Conservation (phyloP, 1,140 invertebrate species). For the Listronotus bonariensis region DNA sequence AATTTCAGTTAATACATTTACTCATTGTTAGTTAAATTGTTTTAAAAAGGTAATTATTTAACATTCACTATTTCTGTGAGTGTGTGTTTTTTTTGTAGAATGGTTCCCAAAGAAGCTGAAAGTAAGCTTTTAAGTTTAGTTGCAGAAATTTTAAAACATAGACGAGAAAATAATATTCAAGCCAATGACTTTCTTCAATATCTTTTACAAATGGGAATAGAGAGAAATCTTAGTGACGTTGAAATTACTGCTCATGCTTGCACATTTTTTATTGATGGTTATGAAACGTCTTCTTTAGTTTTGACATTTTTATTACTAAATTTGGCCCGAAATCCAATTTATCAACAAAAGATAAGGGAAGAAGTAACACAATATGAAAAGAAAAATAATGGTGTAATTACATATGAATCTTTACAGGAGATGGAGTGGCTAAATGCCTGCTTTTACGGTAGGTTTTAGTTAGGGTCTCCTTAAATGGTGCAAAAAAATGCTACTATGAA, state of each 20-base stretch:
- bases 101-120: constrained; percentile 6
- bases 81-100: neutral
- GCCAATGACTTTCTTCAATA: constrained; percentile 30
- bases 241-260: constrained; percentile 14
- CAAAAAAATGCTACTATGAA: too few species aligned
- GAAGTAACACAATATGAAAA: constrained; percentile 17
- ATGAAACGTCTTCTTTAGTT: constrained; percentile 27
- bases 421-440: constrained; percentile 30
- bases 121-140: constrained; percentile 5
- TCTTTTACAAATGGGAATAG: constrained; percentile 12
- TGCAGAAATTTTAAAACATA: constrained; percentile 6
- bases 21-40: too few species aligned
- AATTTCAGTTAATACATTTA: too few species aligned
- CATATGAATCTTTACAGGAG: constrained; percentile 29
- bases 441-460: constrained; percentile 20
- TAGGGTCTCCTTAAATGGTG: too few species aligned
- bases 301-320: constrained; percentile 16
- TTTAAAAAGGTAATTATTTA: neutral
- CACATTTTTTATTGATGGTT: constrained; percentile 32
- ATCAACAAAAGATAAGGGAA: constrained; percentile 27
- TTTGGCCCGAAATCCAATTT: constrained; percentile 19
- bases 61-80: neutral
- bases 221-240: constrained; percentile 1
- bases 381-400: constrained; percentile 20
- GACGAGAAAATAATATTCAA: constrained; percentile 18